Evolutionary conservation across 2,888 invertebrate genomes (phyloP).

Genomic region (Andrena bicolor): DNA sequence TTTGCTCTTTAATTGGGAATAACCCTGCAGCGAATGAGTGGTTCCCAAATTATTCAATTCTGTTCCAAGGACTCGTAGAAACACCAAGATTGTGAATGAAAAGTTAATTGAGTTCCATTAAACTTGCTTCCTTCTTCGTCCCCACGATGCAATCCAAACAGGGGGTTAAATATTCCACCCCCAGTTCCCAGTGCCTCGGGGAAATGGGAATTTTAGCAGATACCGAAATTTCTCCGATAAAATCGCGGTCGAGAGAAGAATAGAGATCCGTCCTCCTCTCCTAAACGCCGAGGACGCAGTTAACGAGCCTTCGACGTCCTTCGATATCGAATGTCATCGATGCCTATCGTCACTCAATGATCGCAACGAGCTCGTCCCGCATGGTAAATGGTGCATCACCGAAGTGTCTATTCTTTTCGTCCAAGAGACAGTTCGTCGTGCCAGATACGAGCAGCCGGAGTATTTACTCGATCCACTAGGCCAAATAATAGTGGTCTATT

Average conservation of each 20-base stretch:
- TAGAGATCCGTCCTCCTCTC: background rate
- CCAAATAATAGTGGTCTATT: slow-evolving; percentile 75
- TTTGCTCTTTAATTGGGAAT: no score
- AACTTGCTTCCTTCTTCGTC: no score
- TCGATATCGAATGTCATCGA: slow-evolving; percentile 51
- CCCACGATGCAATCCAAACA: no score
- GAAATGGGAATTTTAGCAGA: no score
- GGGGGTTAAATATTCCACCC: no score
- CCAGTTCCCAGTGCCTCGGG: no score
- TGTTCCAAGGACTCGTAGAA: no score
- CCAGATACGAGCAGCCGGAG: slow-evolving; percentile 62
- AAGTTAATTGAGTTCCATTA: no score
- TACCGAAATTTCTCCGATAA: background rate
- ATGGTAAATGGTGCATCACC: slow-evolving; percentile 79
- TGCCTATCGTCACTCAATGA: slow-evolving; percentile 29
- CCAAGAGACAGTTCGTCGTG: slow-evolving; percentile 50
- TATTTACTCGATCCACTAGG: slow-evolving; percentile 77
- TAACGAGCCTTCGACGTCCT: slow-evolving; percentile 15
- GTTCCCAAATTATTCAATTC: no score
- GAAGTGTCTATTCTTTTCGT: slow-evolving; percentile 71
- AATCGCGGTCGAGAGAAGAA: background rate
- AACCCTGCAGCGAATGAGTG: no score
- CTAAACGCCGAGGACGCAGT: slow-evolving; percentile 11
- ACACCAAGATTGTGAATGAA: no score
- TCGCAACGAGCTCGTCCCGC: slow-evolving; percentile 63